Evolutionary conservation across 2,888 invertebrate genomes (phyloP), one percentile per base, ranked within the genome.

Genomic region (Heteromyza rotundicornis): DNA sequence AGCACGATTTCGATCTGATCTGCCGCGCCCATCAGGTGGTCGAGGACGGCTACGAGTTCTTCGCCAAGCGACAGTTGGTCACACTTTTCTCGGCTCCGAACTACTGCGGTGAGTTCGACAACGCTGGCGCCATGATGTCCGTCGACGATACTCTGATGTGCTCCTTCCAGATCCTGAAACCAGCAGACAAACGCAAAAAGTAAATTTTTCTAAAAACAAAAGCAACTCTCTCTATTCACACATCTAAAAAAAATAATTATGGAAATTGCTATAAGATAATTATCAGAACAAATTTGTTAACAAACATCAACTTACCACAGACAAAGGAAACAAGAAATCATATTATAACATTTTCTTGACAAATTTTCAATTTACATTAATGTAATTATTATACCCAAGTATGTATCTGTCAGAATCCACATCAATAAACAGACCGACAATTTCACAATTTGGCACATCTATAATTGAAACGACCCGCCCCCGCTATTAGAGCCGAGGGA

Each of bases 11-110:
- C 83, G 99, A 99, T 87, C 90, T 99, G 85, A 99, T 99, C 85
- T 99, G 99, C 86, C 91, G 99, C 81, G 99, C 99, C 73, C 99
- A 99, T 87, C 99, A 99, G 88, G 98, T 98, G 61, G 98, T 99
- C 0, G 98, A 99, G 85, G 98, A 99, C 84, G 98, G 98, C 3
- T 98, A 98, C 83, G 98, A 98, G 85, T 95, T 95, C 85, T 95
- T 95, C 84, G 98, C 98, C 60, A 99, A 99, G 85, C 87, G 99
- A 71, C 98, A 98, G 81, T 87, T 99, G 76, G 96, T 98, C 58
- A 95, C 94, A 49, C 84, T 94, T 63, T 94, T 95, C 84, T 93
- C 93, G 69, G 96, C 96, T 64, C 96, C 96, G 53, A 95, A 96
- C 84, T 97, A 97, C 82, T 97, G 96, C 83, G 96, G 96, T 74